These are phyloP conservation scores for Centrocercus urophasianus DNA, from an alignment of 2,113 vertebrate genomes.

Conservation along the genomic window DNA sequence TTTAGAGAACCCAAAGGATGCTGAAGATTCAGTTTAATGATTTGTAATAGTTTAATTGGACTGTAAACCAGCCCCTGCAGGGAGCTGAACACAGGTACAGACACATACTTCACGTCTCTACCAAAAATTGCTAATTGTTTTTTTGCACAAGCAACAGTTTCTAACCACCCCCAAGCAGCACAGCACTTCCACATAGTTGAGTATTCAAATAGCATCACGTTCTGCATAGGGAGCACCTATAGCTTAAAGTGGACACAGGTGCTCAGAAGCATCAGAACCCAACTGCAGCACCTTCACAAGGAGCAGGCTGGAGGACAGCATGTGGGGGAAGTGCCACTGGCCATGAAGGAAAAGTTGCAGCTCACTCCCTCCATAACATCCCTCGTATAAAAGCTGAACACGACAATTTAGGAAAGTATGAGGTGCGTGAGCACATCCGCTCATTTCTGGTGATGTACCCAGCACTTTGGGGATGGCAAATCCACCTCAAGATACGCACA, in stretches of 20 bases:
- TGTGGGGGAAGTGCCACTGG: not conserved
- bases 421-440: rapidly evolving
- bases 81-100: slow-evolving; percentile 33
- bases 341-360: not conserved
- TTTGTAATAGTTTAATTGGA: slow-evolving; percentile 61
- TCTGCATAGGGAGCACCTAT: not conserved
- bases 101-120: not conserved
- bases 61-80: slow-evolving; percentile 47
- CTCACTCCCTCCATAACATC: not conserved
- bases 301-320: not conserved
- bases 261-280: not conserved
- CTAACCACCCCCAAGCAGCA: not conserved
- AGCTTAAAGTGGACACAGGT: not conserved
- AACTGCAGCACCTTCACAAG: rapidly evolving
- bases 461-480: not conserved
- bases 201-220: not conserved
- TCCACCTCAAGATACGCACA: not conserved
- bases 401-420: not conserved
- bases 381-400: rapidly evolving
- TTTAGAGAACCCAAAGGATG: slow-evolving; percentile 34
- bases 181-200: not conserved
- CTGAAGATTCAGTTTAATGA: slow-evolving; percentile 45
- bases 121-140: slow-evolving; percentile 33
- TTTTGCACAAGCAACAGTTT: not conserved
- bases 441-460: not conserved